Percentiles rank a stretch among this genome's conserved stretches.
These are phyloP conservation scores for Rhinichthys klamathensis DNA, from an alignment of 2,113 vertebrate genomes.

Conservation along the genomic window DNA sequence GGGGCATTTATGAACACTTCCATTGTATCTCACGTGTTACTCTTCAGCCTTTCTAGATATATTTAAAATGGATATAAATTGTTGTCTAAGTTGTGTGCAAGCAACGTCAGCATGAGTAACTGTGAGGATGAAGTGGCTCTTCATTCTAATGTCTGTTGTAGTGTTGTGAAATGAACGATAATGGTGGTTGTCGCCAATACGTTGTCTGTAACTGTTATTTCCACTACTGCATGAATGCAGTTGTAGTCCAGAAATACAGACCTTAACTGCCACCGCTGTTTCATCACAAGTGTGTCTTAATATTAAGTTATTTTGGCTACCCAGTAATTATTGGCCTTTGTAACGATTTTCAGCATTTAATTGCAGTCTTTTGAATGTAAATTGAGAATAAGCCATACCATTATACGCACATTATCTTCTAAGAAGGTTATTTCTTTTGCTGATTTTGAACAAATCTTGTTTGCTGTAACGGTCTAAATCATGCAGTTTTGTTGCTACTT, in stretches of 20 bases:
- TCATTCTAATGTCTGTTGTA: conserved; percentile 26
- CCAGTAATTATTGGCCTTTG: conserved; percentile 6
- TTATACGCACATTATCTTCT: conserved; percentile 27
- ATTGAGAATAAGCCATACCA: conserved; percentile 51
- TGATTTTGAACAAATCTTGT: conserved; percentile 26
- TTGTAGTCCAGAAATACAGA: neutral
- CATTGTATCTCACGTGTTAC: conserved; percentile 14
- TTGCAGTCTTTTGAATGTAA: conserved; percentile 45
- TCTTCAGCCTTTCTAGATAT: conserved; percentile 26
- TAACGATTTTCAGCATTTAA: conserved; percentile 7
- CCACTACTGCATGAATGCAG: conserved; percentile 45
- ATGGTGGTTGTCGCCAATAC: neutral
- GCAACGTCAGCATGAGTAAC: conserved; percentile 54
- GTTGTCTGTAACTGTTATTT: conserved; percentile 28
- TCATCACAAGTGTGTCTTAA: conserved; percentile 23
- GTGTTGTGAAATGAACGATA: neutral
- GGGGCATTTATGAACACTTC: neutral
- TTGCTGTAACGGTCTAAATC: conserved; percentile 23
- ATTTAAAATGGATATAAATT: conserved; percentile 23
- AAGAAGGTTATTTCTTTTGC: conserved; percentile 17
- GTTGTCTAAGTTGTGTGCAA: conserved; percentile 50
- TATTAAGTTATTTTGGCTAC: conserved; percentile 27
- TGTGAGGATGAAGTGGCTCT: conserved; percentile 22
- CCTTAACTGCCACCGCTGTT: conserved; percentile 16
- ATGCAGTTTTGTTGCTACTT: conserved; percentile 30